Evolutionary conservation across 2,888 invertebrate species (phyloP), one percentile per base, ranked within the genome.

Genomic region (Drosophila melanosoma): DNA sequence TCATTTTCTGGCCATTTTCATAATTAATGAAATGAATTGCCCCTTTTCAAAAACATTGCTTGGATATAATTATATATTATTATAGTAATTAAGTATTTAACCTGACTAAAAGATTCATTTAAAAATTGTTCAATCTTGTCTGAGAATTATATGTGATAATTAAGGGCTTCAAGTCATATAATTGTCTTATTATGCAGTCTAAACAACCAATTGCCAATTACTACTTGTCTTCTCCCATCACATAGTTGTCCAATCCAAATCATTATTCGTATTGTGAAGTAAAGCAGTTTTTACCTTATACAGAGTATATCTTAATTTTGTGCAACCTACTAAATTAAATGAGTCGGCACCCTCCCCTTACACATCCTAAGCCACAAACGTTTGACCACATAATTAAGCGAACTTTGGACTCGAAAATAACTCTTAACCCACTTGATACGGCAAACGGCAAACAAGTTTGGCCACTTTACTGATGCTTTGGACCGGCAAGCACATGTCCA

Each of bases 401-500:
- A 72, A 57, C 57, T 66, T 59, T 63, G 54, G 40, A 20, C 75
- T 59, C 38, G 23, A 61, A 58, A 70, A 49, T 51, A 56, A 51
- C 45, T 45, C 29, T 29, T n/a, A 52, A 33, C 10, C 26, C 76
- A 67, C 70, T 80, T 63, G 54, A 65, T 57, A 26, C 12, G 6
- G 42, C 57, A 17, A 17, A 29, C 36, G 48, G 45, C 54, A 48
- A 38, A 32, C 74, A 35, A 58, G 36, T 74, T 62, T 53, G 66
- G 77, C 53, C 69, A 77, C 69, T 77, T 69, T 61, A 56, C 59
- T 56, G 29, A 23, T 42, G 52, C 78, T 69, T 68, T 66, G 48
- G 62, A 72, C 69, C 57, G 69, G 72, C 40, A 36, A 72, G 81
- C 79, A 81, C 72, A 79, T 81, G 79, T 81, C 69, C 81, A 79